phyloP scores from a whole-genome alignment of 2,888 invertebrate genomes.

The Ypsolopha sequella region DNA sequence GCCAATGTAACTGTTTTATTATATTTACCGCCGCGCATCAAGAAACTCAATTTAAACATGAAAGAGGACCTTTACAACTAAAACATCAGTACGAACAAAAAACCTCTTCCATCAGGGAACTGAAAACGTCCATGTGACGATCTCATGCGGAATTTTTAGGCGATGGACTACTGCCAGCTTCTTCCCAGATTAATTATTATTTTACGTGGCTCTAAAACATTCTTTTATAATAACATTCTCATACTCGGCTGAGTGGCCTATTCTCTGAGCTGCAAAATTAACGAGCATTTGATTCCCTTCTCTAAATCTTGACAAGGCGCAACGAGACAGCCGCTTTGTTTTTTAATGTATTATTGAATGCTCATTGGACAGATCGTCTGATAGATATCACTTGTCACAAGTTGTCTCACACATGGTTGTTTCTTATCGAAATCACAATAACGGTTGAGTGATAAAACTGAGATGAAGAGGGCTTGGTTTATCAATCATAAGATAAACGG shows the following conservation, averaged over 20 bases:
- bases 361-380: conserved; percentile 11
- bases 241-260: conserved; percentile 35
- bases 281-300: conserved; percentile 55
- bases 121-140: neutral
- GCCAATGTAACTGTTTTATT: no score
- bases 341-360: conserved; percentile 32
- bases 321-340: conserved; percentile 40
- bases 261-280: conserved; percentile 42
- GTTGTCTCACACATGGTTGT: no score
- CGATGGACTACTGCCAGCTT: conserved; percentile 54
- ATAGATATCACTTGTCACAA: no score
- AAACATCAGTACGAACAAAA: no score
- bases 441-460: no score
- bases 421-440: no score
- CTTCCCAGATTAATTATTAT: conserved; percentile 67
- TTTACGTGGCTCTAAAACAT: conserved; percentile 57
- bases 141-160: conserved; percentile 31
- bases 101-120: no score
- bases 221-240: conserved; percentile 54
- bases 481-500: no score
- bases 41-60: no score
- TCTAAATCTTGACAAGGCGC: conserved; percentile 48
- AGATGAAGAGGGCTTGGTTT: no score
- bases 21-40: no score
- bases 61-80: no score